phyloP scores from a whole-genome alignment of 1,140 invertebrate species.

The Pentalonia nigronervosa region DNA sequence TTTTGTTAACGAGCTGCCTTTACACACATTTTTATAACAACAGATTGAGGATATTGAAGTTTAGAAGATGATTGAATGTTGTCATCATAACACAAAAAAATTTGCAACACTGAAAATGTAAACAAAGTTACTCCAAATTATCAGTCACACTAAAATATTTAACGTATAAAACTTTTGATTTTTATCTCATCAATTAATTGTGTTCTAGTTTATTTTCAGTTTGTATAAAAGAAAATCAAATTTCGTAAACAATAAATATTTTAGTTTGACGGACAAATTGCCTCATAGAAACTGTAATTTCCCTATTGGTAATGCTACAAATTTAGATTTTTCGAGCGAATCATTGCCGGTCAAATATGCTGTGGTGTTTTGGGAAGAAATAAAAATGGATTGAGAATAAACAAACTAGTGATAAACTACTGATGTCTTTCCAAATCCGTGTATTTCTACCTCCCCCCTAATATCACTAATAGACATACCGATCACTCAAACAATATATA shows the following conservation, averaged over 20 bases:
- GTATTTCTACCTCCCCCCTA: not conserved
- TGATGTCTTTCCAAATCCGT: not conserved
- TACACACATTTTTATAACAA: too few relatives aligned
- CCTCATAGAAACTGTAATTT: not conserved
- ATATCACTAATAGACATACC: not conserved
- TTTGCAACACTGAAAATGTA: not conserved
- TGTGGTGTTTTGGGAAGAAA: not conserved
- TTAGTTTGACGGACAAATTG: too few relatives aligned
- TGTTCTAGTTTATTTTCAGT: too few relatives aligned
- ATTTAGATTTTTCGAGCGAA: not conserved
- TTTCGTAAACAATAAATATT: too few relatives aligned
- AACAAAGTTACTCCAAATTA: not conserved
- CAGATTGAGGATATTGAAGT: too few relatives aligned
- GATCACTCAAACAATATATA: not conserved
- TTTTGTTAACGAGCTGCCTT: too few relatives aligned
- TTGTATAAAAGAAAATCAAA: too few relatives aligned
- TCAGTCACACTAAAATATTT: too few relatives aligned
- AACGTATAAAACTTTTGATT: too few relatives aligned
- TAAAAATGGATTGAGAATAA: not conserved
- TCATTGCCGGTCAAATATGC: not conserved
- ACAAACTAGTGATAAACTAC: not conserved
- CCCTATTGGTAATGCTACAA: not conserved
- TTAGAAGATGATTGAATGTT: too few relatives aligned
- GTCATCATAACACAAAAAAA: too few relatives aligned
- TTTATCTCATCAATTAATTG: too few relatives aligned